Conservation (phyloP, 2,113 vertebrate genomes). For the Pandion haliaetus region DNA sequence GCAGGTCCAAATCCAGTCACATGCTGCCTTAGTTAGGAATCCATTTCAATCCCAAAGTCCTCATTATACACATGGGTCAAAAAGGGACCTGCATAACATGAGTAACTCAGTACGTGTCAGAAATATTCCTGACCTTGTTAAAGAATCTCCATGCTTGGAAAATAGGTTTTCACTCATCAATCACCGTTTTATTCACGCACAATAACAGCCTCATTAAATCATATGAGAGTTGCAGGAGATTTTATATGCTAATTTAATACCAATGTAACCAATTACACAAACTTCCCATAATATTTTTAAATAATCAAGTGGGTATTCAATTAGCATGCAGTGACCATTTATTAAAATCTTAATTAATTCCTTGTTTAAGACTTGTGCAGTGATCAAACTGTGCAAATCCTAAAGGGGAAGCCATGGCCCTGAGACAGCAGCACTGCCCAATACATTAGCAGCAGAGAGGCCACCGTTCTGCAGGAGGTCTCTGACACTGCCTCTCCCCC, state of each 20-base stretch:
- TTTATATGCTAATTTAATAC: conserved; percentile 65
- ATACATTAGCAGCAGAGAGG: conserved; percentile 4
- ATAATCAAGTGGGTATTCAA: conserved; percentile 62
- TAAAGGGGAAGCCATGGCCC: conserved; percentile 31
- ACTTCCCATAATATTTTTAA: conserved; percentile 67
- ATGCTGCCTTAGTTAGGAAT: conserved; percentile 18
- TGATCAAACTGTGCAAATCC: conserved; percentile 50
- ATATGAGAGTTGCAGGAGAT: conserved; percentile 53
- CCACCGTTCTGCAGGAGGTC: background rate
- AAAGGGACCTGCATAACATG: conserved; percentile 43
- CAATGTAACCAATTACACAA: conserved; percentile 62
- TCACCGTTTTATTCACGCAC: conserved; percentile 46
- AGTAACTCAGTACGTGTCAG: conserved; percentile 40
- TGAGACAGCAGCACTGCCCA: background rate
- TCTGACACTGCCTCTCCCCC: background rate
- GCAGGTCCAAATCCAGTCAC: conserved; percentile 19
- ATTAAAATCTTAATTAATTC: conserved; percentile 61
- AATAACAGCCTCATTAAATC: conserved; percentile 65
- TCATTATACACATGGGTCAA: conserved; percentile 26
- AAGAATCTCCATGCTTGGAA: background rate
- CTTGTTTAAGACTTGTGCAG: conserved; percentile 35
- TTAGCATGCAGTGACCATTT: conserved; percentile 58
- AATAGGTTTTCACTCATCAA: conserved; percentile 54
- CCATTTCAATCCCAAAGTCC: conserved; percentile 20
- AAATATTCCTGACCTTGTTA: conserved; percentile 63